These are phyloP conservation scores for Martes martes DNA, from an alignment of 2,113 vertebrate genomes.

Conservation along the genomic window DNA sequence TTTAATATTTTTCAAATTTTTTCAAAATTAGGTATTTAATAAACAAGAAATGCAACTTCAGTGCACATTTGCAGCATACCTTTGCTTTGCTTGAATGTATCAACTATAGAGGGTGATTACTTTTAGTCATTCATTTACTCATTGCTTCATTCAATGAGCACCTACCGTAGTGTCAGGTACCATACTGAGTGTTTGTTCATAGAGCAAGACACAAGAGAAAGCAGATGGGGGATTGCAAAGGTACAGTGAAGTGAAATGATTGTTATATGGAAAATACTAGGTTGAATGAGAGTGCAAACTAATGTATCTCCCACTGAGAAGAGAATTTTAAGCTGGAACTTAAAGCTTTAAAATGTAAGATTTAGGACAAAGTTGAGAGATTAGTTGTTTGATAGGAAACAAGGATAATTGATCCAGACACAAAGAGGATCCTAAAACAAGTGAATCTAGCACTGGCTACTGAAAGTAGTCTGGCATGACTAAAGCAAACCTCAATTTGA, in stretches of 20 bases:
- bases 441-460: neutral
- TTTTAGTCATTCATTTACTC: neutral
- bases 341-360: neutral
- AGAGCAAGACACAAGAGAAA: neutral
- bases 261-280: neutral
- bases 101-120: neutral
- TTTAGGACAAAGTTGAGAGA: neutral
- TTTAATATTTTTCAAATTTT: neutral
- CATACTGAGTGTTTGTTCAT: neutral
- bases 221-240: neutral
- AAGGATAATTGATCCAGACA: neutral
- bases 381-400: neutral
- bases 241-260: neutral
- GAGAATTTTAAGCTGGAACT: neutral
- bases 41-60: neutral
- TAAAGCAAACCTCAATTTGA: neutral
- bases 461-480: neutral
- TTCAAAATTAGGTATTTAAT: neutral
- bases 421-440: neutral
- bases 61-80: neutral
- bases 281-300: accelerated
- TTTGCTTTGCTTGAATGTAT: neutral
- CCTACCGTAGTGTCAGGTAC: neutral
- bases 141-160: neutral
- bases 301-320: too few relatives aligned